Base-by-base conservation (phyloP, 2,888 invertebrate genomes). In the Beris morrisii region DNA sequence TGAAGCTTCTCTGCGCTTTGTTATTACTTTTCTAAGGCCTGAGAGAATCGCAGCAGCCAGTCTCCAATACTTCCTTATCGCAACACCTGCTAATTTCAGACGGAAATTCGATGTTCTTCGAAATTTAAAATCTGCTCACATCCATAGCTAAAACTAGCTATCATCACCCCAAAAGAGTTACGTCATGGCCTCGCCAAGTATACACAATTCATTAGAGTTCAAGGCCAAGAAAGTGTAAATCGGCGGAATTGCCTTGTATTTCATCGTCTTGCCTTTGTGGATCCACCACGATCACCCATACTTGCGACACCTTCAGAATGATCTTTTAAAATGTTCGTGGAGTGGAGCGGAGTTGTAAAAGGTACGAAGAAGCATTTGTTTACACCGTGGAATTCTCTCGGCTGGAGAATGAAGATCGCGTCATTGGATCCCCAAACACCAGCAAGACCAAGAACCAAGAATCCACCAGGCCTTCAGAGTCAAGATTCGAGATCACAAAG, bases 191-290 rank as follows among this genome's bases (percentile, higher is more conserved):
- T 57, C 57, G 57, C 45, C 56, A 44, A 57, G 57, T 57, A 44
- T 28, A 57, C 38, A 57, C 57, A 44, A 57, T 57, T 44, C 44
- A 57, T 57, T 44, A 7, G 57, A 57, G 57, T 57, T 57, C 57
- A 57, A 57, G 57, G 57, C 57, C 57, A 57, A 57, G 57, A 57
- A 57, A 57, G 57, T 45, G 57, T 57, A 57, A 55, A 57, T 57
- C 57, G 22, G 57, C 56, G 15, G 56, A 43, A 44, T 28, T 15
- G 45, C 57, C 45, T 57, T 28, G 57, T 9, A 4, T 22, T 22
- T 22, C 6, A 15, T 15, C 43, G 28, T 12, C 57, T 57, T 15
- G 28, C 22, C 22, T 30, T 57, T 44, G 44, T 57, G 43, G 44
- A 11, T 15, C 52, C 22, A 22, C 22, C 52, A 13, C 15, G 3